phyloP scores from a whole-genome alignment of 2,888 invertebrate genomes.

The Heteromurus nitidus region DNA sequence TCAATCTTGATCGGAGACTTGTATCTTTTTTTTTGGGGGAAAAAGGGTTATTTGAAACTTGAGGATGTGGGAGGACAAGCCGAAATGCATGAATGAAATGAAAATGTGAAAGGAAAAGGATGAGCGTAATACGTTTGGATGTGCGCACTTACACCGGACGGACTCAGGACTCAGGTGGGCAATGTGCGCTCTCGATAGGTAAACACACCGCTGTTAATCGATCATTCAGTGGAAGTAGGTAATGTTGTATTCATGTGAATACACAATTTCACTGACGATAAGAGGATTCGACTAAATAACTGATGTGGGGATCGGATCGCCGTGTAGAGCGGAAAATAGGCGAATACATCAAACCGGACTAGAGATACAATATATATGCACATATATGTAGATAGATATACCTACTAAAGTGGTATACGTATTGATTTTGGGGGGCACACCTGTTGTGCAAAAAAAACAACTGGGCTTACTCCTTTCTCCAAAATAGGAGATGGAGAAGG shows the following conservation, averaged over 20 bases:
- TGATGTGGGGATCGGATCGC: background rate
- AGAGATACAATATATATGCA: background rate
- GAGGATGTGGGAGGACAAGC: background rate
- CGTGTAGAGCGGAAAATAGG: too few species aligned
- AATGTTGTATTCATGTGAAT: background rate
- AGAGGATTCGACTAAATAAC: background rate
- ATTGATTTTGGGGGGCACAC: slow-evolving; percentile 13
- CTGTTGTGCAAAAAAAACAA: slow-evolving; percentile 29
- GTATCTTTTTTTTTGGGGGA: background rate
- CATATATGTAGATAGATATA: background rate
- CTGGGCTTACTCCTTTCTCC: background rate
- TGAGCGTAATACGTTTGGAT: too few species aligned
- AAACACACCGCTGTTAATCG: too few species aligned
- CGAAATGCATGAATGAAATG: background rate
- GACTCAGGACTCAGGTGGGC: too few species aligned
- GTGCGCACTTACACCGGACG: background rate
- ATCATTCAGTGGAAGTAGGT: background rate
- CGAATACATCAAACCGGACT: background rate
- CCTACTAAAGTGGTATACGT: background rate
- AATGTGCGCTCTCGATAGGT: too few species aligned
- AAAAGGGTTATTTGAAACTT: background rate
- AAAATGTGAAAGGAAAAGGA: background rate
- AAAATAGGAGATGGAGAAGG: background rate
- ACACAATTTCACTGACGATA: too few species aligned
- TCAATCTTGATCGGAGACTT: too few species aligned